Evolutionary conservation across 2,888 invertebrate genomes (phyloP), one percentile per base, ranked within the genome.

Genomic region (Eilema depressum): DNA sequence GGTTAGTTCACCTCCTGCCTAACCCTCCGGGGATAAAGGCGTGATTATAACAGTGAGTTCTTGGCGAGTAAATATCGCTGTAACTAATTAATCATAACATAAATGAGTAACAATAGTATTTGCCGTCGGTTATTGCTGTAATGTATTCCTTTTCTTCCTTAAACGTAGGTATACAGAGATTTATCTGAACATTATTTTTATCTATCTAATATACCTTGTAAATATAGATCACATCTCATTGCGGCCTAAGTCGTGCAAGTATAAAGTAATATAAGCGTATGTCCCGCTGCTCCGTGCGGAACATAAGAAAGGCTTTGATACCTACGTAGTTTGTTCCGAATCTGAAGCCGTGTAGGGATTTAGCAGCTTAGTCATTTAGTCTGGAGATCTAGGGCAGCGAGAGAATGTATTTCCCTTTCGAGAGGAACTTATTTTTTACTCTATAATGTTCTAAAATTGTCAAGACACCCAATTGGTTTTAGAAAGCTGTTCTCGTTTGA

Each of bases 251-350:
- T 67, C 67, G 47, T 61, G n/a, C 30, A 30, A 61, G 20, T n/a
- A 12, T n/a, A 28, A 47, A 61, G 17, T 53, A 20, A 47, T 67
- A 61, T 41, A 30, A 28, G 30, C 41, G 37, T 28, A 66, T 37
- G 26, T 53, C 8, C 8, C 59, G 11, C 47, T 53, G 28, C 17
- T 67, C 28, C 67, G 61, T 67, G 61, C 47, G 67, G 28, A 61
- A 47, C 60, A 67, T 67, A 28, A 30, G 61, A 30, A 47, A 61
- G 37, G 23, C 23, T 67, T 67, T 61, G 23, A 59, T 37, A 25
- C 57, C 4, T 30, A 41, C 41, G n/a, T 66, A 59, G 61, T 53
- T 61, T 62, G 30, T 53, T 30, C 17, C 47, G 47, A 53, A 61
- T 33, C 30, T 30, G 25, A 17, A 62, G 62, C 53, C 62, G 30